Evolutionary conservation across 1,140 invertebrate species (phyloP), one percentile per base, ranked within the genome.

Genomic region (Drosophila sp.): DNA sequence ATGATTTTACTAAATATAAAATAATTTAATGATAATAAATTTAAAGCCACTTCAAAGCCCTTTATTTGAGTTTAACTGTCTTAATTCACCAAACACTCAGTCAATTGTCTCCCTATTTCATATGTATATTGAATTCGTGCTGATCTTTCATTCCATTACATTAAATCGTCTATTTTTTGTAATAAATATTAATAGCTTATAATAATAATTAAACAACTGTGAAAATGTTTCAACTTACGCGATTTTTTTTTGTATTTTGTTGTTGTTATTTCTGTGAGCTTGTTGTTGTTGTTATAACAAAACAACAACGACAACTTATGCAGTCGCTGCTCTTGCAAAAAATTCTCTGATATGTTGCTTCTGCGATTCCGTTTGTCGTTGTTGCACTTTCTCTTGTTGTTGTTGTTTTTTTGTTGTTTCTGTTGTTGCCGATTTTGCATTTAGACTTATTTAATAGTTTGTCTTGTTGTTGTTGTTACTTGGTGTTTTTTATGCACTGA

Each of bases 231-330:
- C 9, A 14, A 73, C 71, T 69, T 46, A 73, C 71, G 40, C 65
- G 34, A 73, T 73, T 56, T 56, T 59, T 29, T 69, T 72, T 57
- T 58, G 43, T 61, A 43, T 65, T 51, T 72, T 65, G 54, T 57
- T 41, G 65, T 51, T 25, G 7, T 50, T 40, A 32, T 38, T 59
- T 34, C 9, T 43, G 50, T 46, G 38, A 32, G 6, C 11, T 46
- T 62, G 9, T 36, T 50, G 66, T 9, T 54, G 48, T n/a, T 50
- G n/a, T 27, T 62, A 38, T 40, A 40, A 13, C 40, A 40, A 14
- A 54, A 64, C 34, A 64, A 71, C 51, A 62, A n/a, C 56, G 38
- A 25, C 46, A 57, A 57, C 32, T 56, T 53, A 29, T 34, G 38
- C 36, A 54, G 27, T 36, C 48, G 65, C 41, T 62, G 57, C 38